Evolutionary conservation across 2,888 invertebrate species (phyloP).

Genomic region (Dorcus hopei): DNA sequence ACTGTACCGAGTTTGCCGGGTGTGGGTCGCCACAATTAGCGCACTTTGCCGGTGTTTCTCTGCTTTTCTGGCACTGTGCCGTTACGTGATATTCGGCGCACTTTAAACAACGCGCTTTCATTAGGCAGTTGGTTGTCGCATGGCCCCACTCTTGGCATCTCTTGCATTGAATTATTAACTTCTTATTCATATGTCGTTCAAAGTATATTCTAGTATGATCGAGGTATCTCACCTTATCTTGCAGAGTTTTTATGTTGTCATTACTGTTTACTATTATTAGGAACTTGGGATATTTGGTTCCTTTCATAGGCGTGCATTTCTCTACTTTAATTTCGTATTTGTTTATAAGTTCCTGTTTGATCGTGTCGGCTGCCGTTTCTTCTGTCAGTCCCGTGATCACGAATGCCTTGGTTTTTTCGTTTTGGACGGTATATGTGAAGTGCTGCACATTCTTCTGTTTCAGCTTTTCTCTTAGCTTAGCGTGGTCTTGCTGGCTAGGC

Average conservation of each 20-base stretch:
- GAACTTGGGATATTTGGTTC: not conserved
- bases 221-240: not conserved
- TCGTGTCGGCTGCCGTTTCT: not conserved
- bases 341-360: not conserved
- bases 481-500: no score
- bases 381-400: slow-evolving; percentile 1
- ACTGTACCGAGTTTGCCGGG: slow-evolving; percentile 5
- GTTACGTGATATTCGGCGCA: slow-evolving; percentile 9
- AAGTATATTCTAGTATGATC: not conserved
- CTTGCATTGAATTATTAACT: not conserved
- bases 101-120: no score
- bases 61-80: slow-evolving; percentile 1
- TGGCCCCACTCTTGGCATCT: no score
- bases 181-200: not conserved
- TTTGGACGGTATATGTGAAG: not conserved
- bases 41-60: slow-evolving; percentile 6
- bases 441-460: no score
- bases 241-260: not conserved
- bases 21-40: not conserved
- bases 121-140: no score
- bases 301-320: not conserved
- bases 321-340: not conserved
- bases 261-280: not conserved
- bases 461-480: no score
- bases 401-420: not conserved